Percentiles rank a stretch among this genome's conserved stretches.
Conservation (phyloP, 1,140 invertebrate species). For the Pachypsylla venusta region DNA sequence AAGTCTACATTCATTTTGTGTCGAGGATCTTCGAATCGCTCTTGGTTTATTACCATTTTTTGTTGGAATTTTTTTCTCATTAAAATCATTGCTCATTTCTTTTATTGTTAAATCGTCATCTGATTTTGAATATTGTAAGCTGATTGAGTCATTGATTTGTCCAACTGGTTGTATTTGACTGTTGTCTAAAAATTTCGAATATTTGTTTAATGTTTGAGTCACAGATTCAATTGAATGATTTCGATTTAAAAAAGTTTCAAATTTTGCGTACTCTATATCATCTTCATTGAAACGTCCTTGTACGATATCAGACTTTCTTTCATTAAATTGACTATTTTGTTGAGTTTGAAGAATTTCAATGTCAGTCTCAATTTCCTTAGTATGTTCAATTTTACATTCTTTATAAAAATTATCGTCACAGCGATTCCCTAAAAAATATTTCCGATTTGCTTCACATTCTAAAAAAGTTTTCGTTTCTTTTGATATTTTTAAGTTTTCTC, state of each 20-base stretch:
- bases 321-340: background rate
- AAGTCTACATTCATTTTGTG: background rate
- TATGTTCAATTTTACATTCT: background rate
- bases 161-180: background rate
- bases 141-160: background rate
- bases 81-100: background rate
- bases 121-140: background rate
- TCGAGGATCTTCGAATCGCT: conserved; percentile 2
- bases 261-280: background rate
- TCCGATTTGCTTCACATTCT: background rate
- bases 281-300: background rate
- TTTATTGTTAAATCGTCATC: background rate
- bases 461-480: background rate
- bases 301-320: background rate
- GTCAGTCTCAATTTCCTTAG: background rate
- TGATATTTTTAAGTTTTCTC: background rate
- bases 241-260: background rate
- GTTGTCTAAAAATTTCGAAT: background rate
- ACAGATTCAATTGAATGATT: background rate
- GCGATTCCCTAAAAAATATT: background rate
- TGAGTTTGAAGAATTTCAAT: too few species aligned
- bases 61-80: background rate
- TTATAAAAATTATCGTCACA: background rate
- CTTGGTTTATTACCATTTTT: background rate
- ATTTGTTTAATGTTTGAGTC: background rate